Percentiles rank a stretch among this genome's conserved stretches.
Conservation (phyloP, 1,140 invertebrate species). For the Anoplophora glabripennis region DNA sequence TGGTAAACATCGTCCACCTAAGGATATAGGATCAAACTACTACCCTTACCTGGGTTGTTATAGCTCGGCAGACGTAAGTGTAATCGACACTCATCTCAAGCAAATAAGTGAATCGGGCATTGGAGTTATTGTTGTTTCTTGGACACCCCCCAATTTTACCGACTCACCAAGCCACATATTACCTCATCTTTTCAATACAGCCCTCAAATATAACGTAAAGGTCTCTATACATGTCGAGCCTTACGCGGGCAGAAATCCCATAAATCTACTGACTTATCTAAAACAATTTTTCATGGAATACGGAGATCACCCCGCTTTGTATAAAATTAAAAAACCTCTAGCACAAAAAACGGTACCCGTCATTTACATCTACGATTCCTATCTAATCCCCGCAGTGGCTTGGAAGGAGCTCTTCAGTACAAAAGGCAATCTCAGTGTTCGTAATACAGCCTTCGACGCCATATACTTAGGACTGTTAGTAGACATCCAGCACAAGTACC, state of each 20-base stretch:
- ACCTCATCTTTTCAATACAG: constrained; percentile 49
- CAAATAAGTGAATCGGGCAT: constrained; percentile 49
- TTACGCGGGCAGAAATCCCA: constrained; percentile 51
- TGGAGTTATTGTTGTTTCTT: constrained; percentile 52
- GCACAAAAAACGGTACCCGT: constrained; percentile 50
- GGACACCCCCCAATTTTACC: constrained; percentile 48
- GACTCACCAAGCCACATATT: constrained; percentile 50
- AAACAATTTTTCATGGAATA: constrained; percentile 40
- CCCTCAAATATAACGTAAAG: constrained; percentile 50
- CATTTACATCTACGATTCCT: constrained; percentile 60
- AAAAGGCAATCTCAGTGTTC: constrained; percentile 52
- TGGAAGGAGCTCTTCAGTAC: constrained; percentile 54
- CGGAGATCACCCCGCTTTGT: constrained; percentile 53
- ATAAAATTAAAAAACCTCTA: constrained; percentile 51
- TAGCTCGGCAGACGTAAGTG: constrained; percentile 51
- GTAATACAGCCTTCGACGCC: constrained; percentile 55
- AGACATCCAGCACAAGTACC: constrained; percentile 49
- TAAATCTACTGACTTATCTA: constrained; percentile 50
- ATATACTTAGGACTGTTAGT: constrained; percentile 58
- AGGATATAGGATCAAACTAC: constrained; percentile 53
- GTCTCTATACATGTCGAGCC: constrained; percentile 53
- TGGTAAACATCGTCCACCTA: constrained; percentile 50
- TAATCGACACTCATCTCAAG: constrained; percentile 48
- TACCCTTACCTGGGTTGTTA: constrained; percentile 54
- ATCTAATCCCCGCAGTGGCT: constrained; percentile 52